Evolutionary conservation across 1,140 invertebrate genomes (phyloP).

Genomic region (Eubasilissa regina): DNA sequence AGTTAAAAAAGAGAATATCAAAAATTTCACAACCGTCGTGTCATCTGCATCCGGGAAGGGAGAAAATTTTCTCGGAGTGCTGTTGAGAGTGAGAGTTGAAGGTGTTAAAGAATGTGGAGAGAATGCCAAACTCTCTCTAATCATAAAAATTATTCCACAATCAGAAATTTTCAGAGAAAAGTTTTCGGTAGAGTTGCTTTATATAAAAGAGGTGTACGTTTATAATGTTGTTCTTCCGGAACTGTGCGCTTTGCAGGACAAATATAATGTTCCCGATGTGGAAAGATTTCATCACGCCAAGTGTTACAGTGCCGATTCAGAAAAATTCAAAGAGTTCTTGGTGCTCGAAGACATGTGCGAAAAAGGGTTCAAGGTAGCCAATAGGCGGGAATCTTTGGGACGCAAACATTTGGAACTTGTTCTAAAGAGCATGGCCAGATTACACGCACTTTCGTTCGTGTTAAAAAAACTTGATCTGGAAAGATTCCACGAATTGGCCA

Average conservation of each 20-base stretch:
- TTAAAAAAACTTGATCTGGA: constrained; percentile 67
- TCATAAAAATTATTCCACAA: not conserved
- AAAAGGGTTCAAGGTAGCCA: constrained; percentile 67
- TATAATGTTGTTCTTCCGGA: constrained; percentile 66
- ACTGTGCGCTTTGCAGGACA: constrained; percentile 63
- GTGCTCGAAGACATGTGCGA: constrained; percentile 72
- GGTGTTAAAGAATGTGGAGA: constrained; percentile 7
- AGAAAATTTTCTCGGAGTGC: constrained; percentile 37
- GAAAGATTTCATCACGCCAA: constrained; percentile 64
- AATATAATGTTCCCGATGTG: constrained; percentile 56
- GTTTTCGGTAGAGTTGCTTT: constrained; percentile 21
- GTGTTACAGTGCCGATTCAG: constrained; percentile 64
- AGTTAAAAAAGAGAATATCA: not conserved
- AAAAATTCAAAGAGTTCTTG: constrained; percentile 68
- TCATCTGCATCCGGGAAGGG: constrained; percentile 32
- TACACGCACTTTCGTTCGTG: constrained; percentile 73
- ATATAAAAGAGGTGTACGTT: constrained; percentile 62
- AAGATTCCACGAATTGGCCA: constrained; percentile 56
- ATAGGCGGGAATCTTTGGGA: constrained; percentile 67
- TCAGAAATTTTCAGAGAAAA: constrained; percentile 25
- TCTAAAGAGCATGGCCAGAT: constrained; percentile 70
- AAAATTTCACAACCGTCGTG: not conserved
- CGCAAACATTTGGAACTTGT: constrained; percentile 67
- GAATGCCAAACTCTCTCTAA: not conserved
- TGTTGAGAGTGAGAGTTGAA: constrained; percentile 12